Conservation (phyloP, 2,888 invertebrate genomes). For the Drosophila robusta region DNA sequence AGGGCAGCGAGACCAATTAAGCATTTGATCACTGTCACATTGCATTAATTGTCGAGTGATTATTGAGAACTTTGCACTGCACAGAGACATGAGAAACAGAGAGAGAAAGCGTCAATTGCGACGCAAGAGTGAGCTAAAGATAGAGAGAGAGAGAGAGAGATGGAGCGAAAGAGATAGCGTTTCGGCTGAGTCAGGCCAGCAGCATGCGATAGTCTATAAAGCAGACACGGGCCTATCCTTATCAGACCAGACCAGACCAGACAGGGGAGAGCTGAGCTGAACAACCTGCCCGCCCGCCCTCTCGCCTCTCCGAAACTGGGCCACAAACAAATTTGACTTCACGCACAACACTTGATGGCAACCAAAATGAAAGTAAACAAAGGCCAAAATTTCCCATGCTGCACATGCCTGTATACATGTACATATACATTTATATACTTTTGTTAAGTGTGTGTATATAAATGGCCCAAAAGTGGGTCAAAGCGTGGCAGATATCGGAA, state of each 20-base stretch:
- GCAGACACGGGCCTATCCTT: constrained; percentile 29
- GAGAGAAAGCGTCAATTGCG: constrained; percentile 45
- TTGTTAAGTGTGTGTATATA: not conserved
- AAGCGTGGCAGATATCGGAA: constrained; percentile 23
- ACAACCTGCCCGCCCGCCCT: too few relatives aligned
- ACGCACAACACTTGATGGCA: constrained; percentile 22
- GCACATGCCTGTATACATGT: constrained; percentile 12
- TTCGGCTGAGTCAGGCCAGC: constrained; percentile 31
- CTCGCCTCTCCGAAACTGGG: constrained; percentile 35
- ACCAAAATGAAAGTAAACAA: constrained; percentile 59
- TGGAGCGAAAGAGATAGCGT: constrained; percentile 13
- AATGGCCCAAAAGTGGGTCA: constrained; percentile 52
- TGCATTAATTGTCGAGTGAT: constrained; percentile 22
- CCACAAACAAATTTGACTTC: constrained; percentile 40
- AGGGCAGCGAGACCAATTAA: constrained; percentile 10
- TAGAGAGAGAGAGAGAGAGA: not conserved
- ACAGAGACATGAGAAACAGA: not conserved
- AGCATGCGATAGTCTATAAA: constrained; percentile 13
- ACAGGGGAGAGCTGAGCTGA: not conserved
- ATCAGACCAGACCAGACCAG: constrained; percentile 23
- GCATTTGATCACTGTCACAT: constrained; percentile 26
- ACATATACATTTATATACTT: constrained; percentile 8
- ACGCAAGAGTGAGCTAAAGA: constrained; percentile 4
- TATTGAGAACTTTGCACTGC: constrained; percentile 22
- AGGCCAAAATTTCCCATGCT: constrained; percentile 45